A percentile compares a stretch with the other conserved stretches of the same genome.
Evolutionary conservation across 2,797 vertebrate species (phyloP).

Genomic region (Onychomys leucogaster): DNA sequence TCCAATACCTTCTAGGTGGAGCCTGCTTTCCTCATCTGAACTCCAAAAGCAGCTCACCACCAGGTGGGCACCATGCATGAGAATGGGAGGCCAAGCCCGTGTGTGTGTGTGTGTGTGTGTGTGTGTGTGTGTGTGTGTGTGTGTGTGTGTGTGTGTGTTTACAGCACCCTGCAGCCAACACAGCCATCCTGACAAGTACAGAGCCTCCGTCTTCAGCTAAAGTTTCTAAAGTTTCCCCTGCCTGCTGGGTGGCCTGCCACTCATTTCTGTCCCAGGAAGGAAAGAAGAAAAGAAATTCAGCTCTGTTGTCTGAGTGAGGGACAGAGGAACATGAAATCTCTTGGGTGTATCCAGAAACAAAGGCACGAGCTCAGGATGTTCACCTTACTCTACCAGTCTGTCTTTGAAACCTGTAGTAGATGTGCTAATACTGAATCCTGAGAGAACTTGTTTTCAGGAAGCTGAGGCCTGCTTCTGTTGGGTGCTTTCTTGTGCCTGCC

Average conservation of each 20-base stretch:
- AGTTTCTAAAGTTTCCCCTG: rapidly evolving
- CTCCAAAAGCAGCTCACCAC: background rate
- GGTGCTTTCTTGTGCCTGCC: background rate
- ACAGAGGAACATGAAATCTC: background rate
- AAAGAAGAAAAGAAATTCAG: background rate
- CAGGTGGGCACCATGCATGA: rapidly evolving
- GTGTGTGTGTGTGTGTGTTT: too few relatives aligned
- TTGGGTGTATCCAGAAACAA: background rate
- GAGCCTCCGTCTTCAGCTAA: background rate
- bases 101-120: too few relatives aligned
- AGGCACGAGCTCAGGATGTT: background rate
- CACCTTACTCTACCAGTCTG: rapidly evolving
- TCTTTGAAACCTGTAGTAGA: background rate
- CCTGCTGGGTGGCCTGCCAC: too few relatives aligned
- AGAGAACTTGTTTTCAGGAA: background rate
- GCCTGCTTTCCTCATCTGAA: background rate
- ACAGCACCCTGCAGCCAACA: too few relatives aligned
- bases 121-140: too few relatives aligned
- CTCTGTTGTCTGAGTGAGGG: background rate
- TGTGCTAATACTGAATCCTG: too few relatives aligned
- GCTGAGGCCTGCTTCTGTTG: background rate
- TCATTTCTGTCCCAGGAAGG: background rate
- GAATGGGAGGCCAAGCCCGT: rapidly evolving
- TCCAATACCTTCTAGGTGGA: background rate
- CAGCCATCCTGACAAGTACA: background rate